Base-by-base conservation (phyloP, 2,113 vertebrate species). In the Hippocampus zosterae region DNA sequence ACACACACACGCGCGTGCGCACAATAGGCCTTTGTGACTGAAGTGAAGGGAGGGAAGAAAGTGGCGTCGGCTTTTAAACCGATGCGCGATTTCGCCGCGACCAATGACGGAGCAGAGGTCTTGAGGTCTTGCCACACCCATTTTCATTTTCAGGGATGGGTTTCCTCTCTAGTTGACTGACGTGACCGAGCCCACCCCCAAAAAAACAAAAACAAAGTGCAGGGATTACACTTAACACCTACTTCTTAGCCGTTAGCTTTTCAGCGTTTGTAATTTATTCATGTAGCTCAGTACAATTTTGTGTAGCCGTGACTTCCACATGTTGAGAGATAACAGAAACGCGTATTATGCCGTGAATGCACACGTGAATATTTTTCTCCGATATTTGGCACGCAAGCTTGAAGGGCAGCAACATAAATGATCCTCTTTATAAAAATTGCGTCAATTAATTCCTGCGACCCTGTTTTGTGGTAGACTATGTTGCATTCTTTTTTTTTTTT, bases 71-170 rank as follows among this genome's bases (percentile, higher is more conserved):
- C 83, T 83, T 91, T 88, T 91, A 92, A 90, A 73, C 72, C 75
- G 77, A 73, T 86, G 79, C 56, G 56, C 44, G 44, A 87, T 88
- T 86, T 86, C 0, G 63, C 65, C 61, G 72, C 75, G 84, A 69
- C 92, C 89, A 90, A 91, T 92, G 91, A 91, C 79, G 86, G 23
- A 72, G 84, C 67, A 89, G 81, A 67, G 85, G 79, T 78, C 44
- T 40, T n/a, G n/a, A n/a, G n/a, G n/a, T 40, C 42, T 64, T 64
- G 1, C 46, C 12, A 13, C 44, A 13, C 44, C 11, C 7, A 21
- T 8, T 2, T 70, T 67, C 59, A 65, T 75, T 82, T 71, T 60
- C 1, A 12, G 78, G 86, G 87, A 85, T 79, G 85, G 87, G 86
- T 86, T 91, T 89, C 86, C 88, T 88, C 65, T 81, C 18, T 69